Base-by-base conservation (phyloP, 2,113 vertebrate genomes). In the Triplophysa rosa region DNA sequence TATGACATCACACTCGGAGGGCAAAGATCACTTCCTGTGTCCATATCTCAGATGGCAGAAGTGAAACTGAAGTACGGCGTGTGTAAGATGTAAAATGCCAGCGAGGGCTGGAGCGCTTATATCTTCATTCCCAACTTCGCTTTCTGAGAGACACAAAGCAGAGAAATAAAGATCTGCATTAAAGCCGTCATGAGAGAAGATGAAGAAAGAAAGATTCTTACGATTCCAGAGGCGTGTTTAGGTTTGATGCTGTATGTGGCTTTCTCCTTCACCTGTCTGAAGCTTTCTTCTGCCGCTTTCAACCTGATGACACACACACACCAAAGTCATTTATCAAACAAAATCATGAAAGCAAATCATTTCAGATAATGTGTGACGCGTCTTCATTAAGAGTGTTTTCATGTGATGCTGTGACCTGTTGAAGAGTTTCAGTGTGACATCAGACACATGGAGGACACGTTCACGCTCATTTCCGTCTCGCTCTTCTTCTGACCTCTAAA, bases 71-170 rank as follows among this genome's bases (percentile, higher is more conserved):
- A 49, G 24, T 70, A n/a, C n/a, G n/a, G 12, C 42, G 59, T 40
- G 56, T n/a, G 29, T 29, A 29, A 29, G 29, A 37, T 29, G 26
- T 29, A 29, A 67, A 65, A 67, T 49, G 49, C 16, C n/a, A 45
- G 29, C n/a, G 26, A 33, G 47, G 14, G 33, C 23, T 49, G 8
- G 47, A 67, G 19, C 29, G 67, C 52, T 95, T 88, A 98, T 58
- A 95, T 97, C 91, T 98, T 98, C 96, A 98, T 96, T 77, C 95
- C 96, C 87, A 98, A 94, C 87, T 98, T 98, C 83, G 96, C 96
- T 97, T 98, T 98, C 97, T 98, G 92, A 87, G 91, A 90, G 89
- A 86, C 24, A 63, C 23, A 63, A 37, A 37, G 33, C 33, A 37
- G 33, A 37, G 3, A 63, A 66, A 29, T 63, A 23, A 42, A 37